Evolutionary conservation across 2,888 invertebrate species (phyloP).

Genomic region (Hemithea aestivaria): DNA sequence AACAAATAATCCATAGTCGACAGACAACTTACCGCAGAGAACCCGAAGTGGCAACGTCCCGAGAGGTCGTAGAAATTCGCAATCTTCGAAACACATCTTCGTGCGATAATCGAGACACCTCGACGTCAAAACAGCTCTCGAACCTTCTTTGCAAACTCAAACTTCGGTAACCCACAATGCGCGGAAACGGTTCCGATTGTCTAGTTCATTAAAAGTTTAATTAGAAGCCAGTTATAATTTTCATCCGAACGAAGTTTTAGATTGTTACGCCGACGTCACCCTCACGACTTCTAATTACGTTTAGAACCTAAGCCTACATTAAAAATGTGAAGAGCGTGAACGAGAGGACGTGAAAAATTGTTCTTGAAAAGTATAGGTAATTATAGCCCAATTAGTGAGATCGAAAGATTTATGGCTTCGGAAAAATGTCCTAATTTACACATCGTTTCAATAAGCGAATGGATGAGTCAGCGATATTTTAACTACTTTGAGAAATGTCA

Average conservation of each 20-base stretch:
- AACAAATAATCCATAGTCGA: slow-evolving; percentile 44
- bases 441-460: slow-evolving; percentile 1
- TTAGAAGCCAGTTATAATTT: slow-evolving; percentile 30
- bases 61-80: slow-evolving; percentile 35
- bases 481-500: slow-evolving; percentile 8
- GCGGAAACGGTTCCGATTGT: slow-evolving; percentile 28
- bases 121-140: slow-evolving; percentile 26
- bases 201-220: slow-evolving; percentile 31
- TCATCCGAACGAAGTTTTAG: slow-evolving; percentile 24
- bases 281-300: slow-evolving; percentile 25
- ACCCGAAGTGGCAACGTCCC: slow-evolving; percentile 19
- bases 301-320: slow-evolving; percentile 22
- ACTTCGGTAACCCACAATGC: slow-evolving; percentile 30
- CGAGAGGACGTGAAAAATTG: slow-evolving; percentile 13
- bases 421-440: background rate
- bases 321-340: slow-evolving; percentile 22
- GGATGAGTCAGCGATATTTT: background rate
- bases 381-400: slow-evolving; percentile 13
- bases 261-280: slow-evolving; percentile 20
- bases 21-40: slow-evolving; percentile 50
- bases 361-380: slow-evolving; percentile 12
- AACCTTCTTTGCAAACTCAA: slow-evolving; percentile 27
- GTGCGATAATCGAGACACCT: slow-evolving; percentile 33
- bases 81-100: slow-evolving; percentile 42
- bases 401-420: slow-evolving; percentile 7